Percentiles rank a stretch among this genome's conserved stretches.
Conservation (phyloP, 2,113 vertebrate species). For the Tinamus guttatus region DNA sequence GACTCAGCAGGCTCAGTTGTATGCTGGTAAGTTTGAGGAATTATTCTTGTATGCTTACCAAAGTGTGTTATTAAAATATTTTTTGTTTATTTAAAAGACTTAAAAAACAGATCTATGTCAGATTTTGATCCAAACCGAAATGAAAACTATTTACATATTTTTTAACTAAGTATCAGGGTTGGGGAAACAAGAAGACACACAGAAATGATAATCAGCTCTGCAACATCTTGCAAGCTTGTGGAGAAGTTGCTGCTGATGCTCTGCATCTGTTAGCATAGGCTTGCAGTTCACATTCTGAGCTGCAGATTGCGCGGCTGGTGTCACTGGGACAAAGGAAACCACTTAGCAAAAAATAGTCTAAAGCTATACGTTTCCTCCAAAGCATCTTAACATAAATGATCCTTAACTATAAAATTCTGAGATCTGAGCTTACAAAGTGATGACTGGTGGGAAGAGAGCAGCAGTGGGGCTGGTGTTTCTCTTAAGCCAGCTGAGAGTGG, state of each 20-base stretch:
- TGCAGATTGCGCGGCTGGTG: background rate
- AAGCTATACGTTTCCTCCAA: background rate
- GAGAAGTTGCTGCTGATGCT: background rate
- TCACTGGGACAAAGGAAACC: background rate
- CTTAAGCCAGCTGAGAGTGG: accelerated
- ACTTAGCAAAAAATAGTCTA: background rate
- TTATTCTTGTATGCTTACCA: conserved; percentile 51
- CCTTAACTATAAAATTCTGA: background rate
- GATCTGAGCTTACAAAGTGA: background rate
- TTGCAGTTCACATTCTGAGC: background rate
- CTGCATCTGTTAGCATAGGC: background rate
- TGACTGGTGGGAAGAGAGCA: background rate
- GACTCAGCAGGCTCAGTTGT: conserved; percentile 17
- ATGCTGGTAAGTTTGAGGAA: conserved; percentile 6
- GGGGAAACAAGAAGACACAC: background rate
- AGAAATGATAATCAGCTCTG: background rate
- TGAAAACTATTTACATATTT: background rate
- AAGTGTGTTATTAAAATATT: conserved; percentile 37
- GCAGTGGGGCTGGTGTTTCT: background rate
- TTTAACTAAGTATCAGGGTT: background rate
- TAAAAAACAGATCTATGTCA: background rate
- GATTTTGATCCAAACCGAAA: background rate
- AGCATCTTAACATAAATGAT: background rate
- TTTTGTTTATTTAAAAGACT: conserved; percentile 26
- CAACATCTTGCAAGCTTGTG: background rate